Evolutionary conservation across 2,113 vertebrate species (phyloP), one percentile per base, ranked within the genome.

Genomic region (Cebidichthys violaceus): DNA sequence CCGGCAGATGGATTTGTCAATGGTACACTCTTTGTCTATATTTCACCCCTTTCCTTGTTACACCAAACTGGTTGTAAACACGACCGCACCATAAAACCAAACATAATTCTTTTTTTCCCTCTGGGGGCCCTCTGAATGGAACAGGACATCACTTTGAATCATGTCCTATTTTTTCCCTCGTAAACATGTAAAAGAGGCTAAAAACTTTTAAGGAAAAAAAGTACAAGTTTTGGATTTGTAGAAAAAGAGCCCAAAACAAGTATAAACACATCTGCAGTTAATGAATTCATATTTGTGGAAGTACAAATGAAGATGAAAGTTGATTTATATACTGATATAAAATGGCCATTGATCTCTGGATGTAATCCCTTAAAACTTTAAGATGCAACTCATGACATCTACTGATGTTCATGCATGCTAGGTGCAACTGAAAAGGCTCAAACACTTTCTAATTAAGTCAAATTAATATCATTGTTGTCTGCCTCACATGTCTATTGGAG

Each of bases 51-150:
- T 66, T 71, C 24, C 60, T 55, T 70, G 29, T 75, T 76, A 70
- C n/a, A 70, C 67, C 45, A 71, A 77, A 75, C 52, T 47, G 82
- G 47, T n/a, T 77, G 33, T 82, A 83, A 81, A 83, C 81, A 74
- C 33, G 27, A 43, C 33, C 15, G 24, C 41, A 43, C 10, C 33
- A 72, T 83, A 66, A 79, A 77, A 39, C 47, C 17, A 20, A 68
- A 80, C 27, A 50, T 31, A 66, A 18, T 60, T 52, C 1, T 6
- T 10, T 55, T 8, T 71, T 22, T 61, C 14, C 41, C 62, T 81
- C 54, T 70, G 41, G 39, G 60, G 61, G 54, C 18, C 31, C 29
- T 27, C 27, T 54, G 33, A 75, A 5, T 57, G 41, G 14, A 89
- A 74, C 52, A 70, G 10, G 13, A 55, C 6, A 75, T 68, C 13